Evolutionary conservation across 2,113 vertebrate genomes (phyloP).

Genomic region (Cyanoliseus patagonus): DNA sequence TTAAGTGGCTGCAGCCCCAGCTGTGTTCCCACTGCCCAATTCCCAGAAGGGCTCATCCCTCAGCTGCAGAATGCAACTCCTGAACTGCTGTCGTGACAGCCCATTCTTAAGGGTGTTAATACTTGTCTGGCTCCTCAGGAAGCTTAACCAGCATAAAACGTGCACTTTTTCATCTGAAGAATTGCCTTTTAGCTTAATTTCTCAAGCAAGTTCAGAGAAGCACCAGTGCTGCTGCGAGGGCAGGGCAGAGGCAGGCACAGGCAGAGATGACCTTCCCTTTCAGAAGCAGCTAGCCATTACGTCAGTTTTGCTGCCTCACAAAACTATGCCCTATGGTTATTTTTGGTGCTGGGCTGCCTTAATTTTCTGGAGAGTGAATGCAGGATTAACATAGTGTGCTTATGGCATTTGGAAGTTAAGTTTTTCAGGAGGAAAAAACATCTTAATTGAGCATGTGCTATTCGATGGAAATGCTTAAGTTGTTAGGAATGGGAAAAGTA

Average conservation of each 20-base stretch:
- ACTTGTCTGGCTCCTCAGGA: neutral
- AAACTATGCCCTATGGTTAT: constrained; percentile 22
- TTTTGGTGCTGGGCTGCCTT: constrained; percentile 29
- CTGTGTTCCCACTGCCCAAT: neutral
- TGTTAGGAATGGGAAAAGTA: neutral
- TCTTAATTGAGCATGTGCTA: neutral
- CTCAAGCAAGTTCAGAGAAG: neutral
- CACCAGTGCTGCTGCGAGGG: neutral
- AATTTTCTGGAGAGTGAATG: constrained; percentile 37
- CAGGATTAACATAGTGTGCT: neutral
- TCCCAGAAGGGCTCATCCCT: constrained; percentile 20
- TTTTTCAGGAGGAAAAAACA: neutral
- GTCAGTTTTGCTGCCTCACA: constrained; percentile 34
- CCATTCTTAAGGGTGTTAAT: neutral
- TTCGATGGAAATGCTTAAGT: neutral
- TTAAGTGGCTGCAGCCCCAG: constrained; percentile 39
- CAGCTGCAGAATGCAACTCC: neutral
- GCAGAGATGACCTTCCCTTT: neutral
- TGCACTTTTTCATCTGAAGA: neutral
- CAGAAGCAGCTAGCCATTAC: neutral
- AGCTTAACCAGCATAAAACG: neutral
- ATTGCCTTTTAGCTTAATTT: neutral
- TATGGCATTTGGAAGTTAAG: neutral
- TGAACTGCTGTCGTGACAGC: neutral
- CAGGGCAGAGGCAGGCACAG: neutral